Evolutionary conservation across 2,888 invertebrate genomes (phyloP), one percentile per base, ranked within the genome.

Genomic region (Protodeltote pygarga): DNA sequence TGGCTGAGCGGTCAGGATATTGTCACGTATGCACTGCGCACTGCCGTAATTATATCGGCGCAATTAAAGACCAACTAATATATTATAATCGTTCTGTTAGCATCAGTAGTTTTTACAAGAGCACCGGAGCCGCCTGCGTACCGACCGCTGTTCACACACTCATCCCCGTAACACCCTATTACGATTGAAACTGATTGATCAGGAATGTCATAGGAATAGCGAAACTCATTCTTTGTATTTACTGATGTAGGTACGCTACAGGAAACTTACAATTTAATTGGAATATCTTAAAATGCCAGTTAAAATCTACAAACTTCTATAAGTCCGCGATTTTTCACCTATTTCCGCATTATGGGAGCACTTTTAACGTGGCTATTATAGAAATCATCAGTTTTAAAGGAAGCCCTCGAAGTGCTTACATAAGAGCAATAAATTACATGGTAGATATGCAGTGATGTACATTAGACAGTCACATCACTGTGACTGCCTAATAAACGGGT

Each of bases 31-130:
- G 77, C 81, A 72, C 83, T 65, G 77, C 77, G 77, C 78, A 84
- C 83, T 83, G 81, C 65, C 81, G 84, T 91, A 89, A 92, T 92
- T 92, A 92, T 92, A 92, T 92, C 88, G 86, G 73, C 78, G 85
- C 89, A 91, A 91, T 92, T 92, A 92, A 88, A 88, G 81, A 72
- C 79, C 80, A 85, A 90, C 92, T 91, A 92, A 92, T 92, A 92
- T 91, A 92, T 89, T 91, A 92, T 92, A 92, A 92, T 90, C 88
- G 91, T 83, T 87, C 85, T 77, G 87, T 89, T 83, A 88, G 87
- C 84, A 82, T 85, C 81, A 79, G 74, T 72, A 49, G 77, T 92
- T 92, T 92, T 92, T 91, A 73, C 82, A 73, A 90, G 80, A 88
- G 88, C 64, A 52, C 55, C 61, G 57, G 66, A 73, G 86, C 89